Conservation (phyloP, 2,797 vertebrate species). For the Chelon labrosus region DNA sequence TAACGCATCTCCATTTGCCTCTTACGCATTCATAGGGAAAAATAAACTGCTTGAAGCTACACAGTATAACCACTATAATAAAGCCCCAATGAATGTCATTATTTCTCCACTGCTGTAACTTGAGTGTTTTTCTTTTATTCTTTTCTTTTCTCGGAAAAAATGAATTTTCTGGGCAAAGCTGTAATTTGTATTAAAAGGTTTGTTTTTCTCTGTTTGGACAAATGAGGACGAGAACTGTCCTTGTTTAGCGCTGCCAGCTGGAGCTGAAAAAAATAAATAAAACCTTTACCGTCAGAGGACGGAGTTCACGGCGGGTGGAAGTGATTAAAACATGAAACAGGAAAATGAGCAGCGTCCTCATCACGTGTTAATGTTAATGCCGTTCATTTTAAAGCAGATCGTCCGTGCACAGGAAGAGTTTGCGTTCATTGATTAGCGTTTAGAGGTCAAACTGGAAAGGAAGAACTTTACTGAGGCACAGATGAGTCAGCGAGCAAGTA, state of each 20-base stretch:
- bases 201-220: conserved; percentile 18
- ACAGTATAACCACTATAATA: not conserved
- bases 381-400: too few relatives aligned
- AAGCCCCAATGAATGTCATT: conserved; percentile 10
- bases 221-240: not conserved
- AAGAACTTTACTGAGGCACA: conserved; percentile 45
- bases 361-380: too few relatives aligned
- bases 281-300: too few relatives aligned
- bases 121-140: not conserved
- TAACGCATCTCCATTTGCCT: too few relatives aligned
- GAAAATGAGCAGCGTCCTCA: too few relatives aligned
- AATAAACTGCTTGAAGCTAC: not conserved
- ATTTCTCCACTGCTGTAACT: conserved; percentile 6
- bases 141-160: conserved; percentile 2
- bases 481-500: conserved; percentile 37
- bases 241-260: conserved; percentile 8
- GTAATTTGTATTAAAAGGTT: conserved; percentile 6
- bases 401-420: too few relatives aligned
- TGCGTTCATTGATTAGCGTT: conserved; percentile 38
- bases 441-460: conserved; percentile 28
- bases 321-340: too few relatives aligned
- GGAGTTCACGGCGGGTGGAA: too few relatives aligned
- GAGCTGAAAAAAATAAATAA: not conserved
- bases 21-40: too few relatives aligned
- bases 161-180: not conserved